Percentiles rank a stretch among this genome's conserved stretches.
Conservation (phyloP, 2,797 vertebrate species). For the Corythornis leucogaster region DNA sequence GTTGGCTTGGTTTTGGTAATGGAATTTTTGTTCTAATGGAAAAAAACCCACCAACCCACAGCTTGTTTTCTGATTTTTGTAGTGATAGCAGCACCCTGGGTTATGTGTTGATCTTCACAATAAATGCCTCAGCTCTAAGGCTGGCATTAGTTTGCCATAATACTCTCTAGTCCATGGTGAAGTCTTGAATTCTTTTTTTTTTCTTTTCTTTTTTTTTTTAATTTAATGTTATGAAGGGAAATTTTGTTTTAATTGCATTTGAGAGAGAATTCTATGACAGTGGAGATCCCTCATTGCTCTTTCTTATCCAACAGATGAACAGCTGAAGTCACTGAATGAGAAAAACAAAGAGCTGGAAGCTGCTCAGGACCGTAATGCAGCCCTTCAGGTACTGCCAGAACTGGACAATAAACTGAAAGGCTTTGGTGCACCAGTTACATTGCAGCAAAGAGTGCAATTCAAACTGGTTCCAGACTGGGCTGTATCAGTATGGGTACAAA, state of each 20-base stretch:
- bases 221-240: background rate
- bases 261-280: background rate
- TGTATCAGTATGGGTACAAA: background rate
- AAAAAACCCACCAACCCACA: too few relatives aligned
- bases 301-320: constrained; percentile 77
- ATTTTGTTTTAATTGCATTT: background rate
- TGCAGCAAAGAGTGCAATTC: background rate
- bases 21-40: background rate
- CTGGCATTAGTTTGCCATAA: background rate
- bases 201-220: background rate
- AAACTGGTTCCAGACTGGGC: background rate
- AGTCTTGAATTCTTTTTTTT: background rate
- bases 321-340: constrained; percentile 83
- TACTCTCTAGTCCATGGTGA: too few relatives aligned
- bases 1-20: accelerated
- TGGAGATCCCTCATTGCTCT: background rate
- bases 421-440: background rate
- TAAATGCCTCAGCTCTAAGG: background rate
- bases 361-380: constrained; percentile 76
- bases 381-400: constrained; percentile 82
- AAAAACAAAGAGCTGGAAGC: constrained; percentile 88
- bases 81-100: too few relatives aligned
- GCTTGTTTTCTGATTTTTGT: background rate
- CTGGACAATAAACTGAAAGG: background rate
- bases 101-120: background rate